These are phyloP conservation scores for Odontamblyopus lacepedii DNA, from an alignment of 2,797 vertebrate species.

Conservation along the genomic window DNA sequence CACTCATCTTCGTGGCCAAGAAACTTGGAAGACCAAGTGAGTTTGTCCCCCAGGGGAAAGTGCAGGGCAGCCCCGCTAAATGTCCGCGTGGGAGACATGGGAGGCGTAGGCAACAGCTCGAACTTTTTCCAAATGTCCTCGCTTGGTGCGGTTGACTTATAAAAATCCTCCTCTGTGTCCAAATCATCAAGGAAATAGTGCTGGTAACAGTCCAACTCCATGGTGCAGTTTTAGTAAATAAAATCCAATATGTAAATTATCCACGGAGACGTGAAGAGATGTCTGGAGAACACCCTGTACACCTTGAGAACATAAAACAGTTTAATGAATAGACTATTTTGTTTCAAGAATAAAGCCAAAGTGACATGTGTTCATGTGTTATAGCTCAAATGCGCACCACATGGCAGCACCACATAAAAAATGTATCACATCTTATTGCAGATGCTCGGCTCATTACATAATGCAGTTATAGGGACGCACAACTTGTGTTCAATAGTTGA, in stretches of 20 bases:
- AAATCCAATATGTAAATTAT: constrained; percentile 34
- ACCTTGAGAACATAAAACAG: constrained; percentile 39
- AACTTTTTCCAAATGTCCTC: constrained; percentile 99
- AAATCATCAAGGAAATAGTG: constrained; percentile 89
- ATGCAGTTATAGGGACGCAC: constrained; percentile 4
- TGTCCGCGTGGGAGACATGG: constrained; percentile 84
- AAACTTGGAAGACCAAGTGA: constrained; percentile 74
- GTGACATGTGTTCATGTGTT: constrained; percentile 36
- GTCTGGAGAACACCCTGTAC: constrained; percentile 32
- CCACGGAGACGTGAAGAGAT: constrained; percentile 10
- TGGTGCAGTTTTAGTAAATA: constrained; percentile 46
- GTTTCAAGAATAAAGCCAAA: constrained; percentile 19
- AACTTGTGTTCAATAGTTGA: neutral
- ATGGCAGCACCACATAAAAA: constrained; percentile 61
- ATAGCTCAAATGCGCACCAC: constrained; percentile 33
- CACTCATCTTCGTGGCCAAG: constrained; percentile 82
- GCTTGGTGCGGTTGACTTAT: constrained; percentile 92
- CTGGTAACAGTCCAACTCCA: constrained; percentile 89
- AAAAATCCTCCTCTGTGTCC: constrained; percentile 90
- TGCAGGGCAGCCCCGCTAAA: constrained; percentile 61
- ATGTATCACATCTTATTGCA: constrained; percentile 64
- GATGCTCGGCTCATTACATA: constrained; percentile 41
- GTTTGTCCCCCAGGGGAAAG: constrained; percentile 72
- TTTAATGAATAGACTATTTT: constrained; percentile 29
- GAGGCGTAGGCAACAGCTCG: constrained; percentile 91